Conservation (phyloP, 2,888 invertebrate species). For the Hymenopus coronatus region DNA sequence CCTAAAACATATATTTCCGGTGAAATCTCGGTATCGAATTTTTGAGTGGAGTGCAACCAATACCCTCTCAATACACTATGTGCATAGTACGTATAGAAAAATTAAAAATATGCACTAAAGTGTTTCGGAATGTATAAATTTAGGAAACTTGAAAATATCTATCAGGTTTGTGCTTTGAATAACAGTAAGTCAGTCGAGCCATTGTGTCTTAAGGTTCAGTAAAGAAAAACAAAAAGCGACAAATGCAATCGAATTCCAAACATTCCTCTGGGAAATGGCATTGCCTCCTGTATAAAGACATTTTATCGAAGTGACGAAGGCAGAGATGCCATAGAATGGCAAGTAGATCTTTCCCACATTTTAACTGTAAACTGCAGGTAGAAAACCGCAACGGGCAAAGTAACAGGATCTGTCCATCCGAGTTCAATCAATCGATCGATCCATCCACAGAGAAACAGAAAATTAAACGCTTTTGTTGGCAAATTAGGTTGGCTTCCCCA, state of each 20-base stretch:
- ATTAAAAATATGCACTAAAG: too few species aligned
- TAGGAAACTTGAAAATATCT: not conserved
- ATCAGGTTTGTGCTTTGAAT: not conserved
- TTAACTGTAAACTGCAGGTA: not conserved
- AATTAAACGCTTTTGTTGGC: not conserved
- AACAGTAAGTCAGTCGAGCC: not conserved
- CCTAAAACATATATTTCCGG: too few species aligned
- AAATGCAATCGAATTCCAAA: not conserved
- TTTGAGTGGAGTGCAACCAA: too few species aligned
- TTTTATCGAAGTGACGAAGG: not conserved
- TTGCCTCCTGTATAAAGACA: not conserved
- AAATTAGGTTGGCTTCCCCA: not conserved
- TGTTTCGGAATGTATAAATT: not conserved
- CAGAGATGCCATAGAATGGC: not conserved
- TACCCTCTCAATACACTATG: too few species aligned
- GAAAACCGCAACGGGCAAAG: not conserved
- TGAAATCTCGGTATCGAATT: too few species aligned
- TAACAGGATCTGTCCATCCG: not conserved
- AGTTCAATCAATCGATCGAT: not conserved
- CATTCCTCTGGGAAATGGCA: not conserved
- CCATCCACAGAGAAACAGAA: not conserved
- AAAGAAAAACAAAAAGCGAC: not conserved
- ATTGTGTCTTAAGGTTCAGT: not conserved
- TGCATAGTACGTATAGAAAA: too few species aligned
- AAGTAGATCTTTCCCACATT: not conserved